Evolutionary conservation across 2,888 invertebrate genomes (phyloP).

Genomic region (Synanthedon formicaeformis): DNA sequence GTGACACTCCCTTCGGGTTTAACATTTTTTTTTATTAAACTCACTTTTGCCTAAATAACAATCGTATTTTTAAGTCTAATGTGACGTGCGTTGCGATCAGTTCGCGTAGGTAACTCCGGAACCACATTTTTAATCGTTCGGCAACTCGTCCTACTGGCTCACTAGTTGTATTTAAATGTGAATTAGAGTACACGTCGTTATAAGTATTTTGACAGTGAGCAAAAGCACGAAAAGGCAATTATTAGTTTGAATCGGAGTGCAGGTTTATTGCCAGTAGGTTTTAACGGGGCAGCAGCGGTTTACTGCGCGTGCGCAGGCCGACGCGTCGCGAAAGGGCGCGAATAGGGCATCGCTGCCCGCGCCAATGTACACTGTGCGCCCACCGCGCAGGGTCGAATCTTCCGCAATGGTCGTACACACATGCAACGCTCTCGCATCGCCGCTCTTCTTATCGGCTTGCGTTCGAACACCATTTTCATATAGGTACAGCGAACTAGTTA

Average conservation of each 20-base stretch:
- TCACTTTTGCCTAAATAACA: too few relatives aligned
- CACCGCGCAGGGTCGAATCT: conserved; percentile 3
- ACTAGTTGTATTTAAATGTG: too few relatives aligned
- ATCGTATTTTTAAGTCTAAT: too few relatives aligned
- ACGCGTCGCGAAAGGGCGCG: background rate
- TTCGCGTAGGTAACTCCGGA: too few relatives aligned
- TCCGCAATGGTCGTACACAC: background rate
- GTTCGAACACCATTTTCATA: conserved; percentile 25
- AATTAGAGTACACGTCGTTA: background rate
- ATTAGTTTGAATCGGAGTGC: conserved; percentile 23
- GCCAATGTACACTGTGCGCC: conserved; percentile 4
- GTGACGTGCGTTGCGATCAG: background rate
- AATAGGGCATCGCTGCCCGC: background rate
- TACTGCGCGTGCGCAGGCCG: conserved; percentile 7
- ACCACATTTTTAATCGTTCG: too few relatives aligned
- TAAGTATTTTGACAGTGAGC: background rate
- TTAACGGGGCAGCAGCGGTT: conserved; percentile 12
- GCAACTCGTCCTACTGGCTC: background rate
- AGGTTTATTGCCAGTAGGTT: conserved; percentile 21
- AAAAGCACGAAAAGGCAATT: conserved; percentile 12
- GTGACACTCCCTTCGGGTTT: conserved; percentile 48
- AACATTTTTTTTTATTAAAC: too few relatives aligned
- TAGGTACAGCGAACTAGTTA: conserved; percentile 18
- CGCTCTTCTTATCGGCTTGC: conserved; percentile 21
- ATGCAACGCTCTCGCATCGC: background rate